Percentiles rank a stretch among this genome's conserved stretches.
These are phyloP conservation scores for Pelobates cultripes DNA, from an alignment of 2,797 vertebrate genomes.

Conservation along the genomic window DNA sequence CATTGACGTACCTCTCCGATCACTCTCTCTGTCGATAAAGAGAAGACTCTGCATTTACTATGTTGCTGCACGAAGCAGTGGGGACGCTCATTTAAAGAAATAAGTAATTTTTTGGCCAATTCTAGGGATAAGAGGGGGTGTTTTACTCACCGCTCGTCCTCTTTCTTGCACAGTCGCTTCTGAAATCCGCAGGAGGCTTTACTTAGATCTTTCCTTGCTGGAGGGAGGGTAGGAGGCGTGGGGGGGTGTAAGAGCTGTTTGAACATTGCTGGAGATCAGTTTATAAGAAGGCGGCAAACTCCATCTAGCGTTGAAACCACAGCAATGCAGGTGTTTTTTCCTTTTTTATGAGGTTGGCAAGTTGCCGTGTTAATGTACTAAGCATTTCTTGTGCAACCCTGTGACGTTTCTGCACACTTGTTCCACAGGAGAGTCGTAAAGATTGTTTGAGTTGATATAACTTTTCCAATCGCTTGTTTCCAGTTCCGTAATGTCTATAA, in stretches of 20 bases:
- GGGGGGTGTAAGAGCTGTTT: not conserved
- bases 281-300: not conserved
- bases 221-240: not conserved
- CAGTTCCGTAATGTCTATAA: too few species aligned
- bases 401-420: too few species aligned
- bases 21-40: too few species aligned
- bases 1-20: too few species aligned
- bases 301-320: not conserved
- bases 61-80: too few species aligned
- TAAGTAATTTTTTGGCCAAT: not conserved
- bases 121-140: not conserved
- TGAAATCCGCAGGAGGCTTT: not conserved
- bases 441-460: too few species aligned
- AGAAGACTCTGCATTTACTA: too few species aligned
- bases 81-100: too few species aligned
- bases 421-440: too few species aligned
- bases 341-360: not conserved
- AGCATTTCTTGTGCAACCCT: too few species aligned
- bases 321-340: not conserved
- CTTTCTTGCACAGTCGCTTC: not conserved
- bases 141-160: conserved; percentile 3
- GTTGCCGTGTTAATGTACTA: too few species aligned
- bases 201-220: not conserved
- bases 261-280: not conserved
- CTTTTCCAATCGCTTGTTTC: too few species aligned